A percentile compares a stretch with the other conserved stretches of the same genome.
Evolutionary conservation across 1,140 invertebrate genomes (phyloP).

Genomic region (Cyclargus thomasi): DNA sequence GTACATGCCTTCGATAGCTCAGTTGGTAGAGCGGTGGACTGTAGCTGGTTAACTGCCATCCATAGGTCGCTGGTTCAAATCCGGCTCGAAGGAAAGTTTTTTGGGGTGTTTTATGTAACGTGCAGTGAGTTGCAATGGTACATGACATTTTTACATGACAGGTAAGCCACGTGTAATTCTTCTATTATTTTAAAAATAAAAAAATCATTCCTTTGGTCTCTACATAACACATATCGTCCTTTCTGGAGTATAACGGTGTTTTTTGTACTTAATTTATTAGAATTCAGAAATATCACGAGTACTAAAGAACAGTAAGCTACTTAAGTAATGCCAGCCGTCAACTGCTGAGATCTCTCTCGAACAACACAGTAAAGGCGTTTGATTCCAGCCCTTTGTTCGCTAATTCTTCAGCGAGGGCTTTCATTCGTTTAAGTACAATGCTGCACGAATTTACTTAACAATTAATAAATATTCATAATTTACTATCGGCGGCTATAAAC

Average conservation of each 20-base stretch:
- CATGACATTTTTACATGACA: not conserved
- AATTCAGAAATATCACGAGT: not conserved
- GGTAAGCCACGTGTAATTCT: too few species aligned
- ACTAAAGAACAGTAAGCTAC: conserved; percentile 13
- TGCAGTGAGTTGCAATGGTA: not conserved
- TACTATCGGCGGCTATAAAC: too few species aligned
- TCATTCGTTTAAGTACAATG: conserved; percentile 31
- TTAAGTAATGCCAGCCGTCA: conserved; percentile 41
- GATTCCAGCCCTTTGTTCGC: conserved; percentile 63
- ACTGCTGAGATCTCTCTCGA: conserved; percentile 38
- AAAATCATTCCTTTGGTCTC: too few species aligned
- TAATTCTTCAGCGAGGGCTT: conserved; percentile 58
- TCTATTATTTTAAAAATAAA: too few species aligned
- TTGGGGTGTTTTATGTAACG: conserved; percentile 25
- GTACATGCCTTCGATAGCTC: conserved; percentile 63
- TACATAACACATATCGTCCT: too few species aligned
- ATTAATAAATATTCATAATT: not conserved
- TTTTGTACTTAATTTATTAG: not conserved
- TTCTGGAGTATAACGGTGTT: too few species aligned
- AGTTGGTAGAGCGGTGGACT: conserved; percentile 74
- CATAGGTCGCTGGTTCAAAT: conserved; percentile 72
- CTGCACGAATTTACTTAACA: not conserved
- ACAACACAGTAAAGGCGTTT: conserved; percentile 46
- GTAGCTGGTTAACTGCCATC: conserved; percentile 46
- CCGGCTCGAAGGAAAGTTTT: conserved; percentile 66